Percentiles rank a stretch among this genome's conserved stretches.
These are phyloP conservation scores for Metopolophium dirhodum DNA, from an alignment of 1,140 invertebrate species.

Conservation along the genomic window DNA sequence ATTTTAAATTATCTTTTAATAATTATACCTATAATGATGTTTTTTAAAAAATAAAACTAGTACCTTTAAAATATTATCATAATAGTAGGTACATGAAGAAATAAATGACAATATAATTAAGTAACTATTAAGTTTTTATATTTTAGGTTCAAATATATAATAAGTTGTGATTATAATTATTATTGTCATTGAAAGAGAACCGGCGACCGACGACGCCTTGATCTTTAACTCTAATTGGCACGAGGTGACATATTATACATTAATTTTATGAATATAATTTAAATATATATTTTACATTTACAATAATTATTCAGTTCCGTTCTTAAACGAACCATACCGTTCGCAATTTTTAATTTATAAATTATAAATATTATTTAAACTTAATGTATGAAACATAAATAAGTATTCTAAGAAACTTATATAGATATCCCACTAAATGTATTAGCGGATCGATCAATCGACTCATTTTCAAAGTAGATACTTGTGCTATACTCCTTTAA, in stretches of 20 bases:
- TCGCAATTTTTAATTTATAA: background rate
- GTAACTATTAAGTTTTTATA: background rate
- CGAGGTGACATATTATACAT: background rate
- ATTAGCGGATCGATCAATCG: background rate
- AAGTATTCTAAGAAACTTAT: background rate
- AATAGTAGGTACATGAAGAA: background rate
- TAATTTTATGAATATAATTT: background rate
- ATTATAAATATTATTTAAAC: background rate
- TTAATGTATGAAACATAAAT: background rate
- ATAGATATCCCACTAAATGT: background rate
- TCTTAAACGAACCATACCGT: background rate
- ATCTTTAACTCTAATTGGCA: background rate
- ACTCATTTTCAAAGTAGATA: background rate
- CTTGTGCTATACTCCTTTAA: background rate
- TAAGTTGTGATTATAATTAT: background rate
- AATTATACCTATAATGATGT: background rate
- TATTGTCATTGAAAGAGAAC: conserved; percentile 10
- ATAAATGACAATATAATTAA: background rate
- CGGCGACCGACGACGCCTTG: background rate
- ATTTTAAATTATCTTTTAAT: background rate
- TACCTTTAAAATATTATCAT: background rate
- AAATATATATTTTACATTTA: background rate
- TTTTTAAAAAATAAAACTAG: background rate
- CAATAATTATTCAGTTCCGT: background rate
- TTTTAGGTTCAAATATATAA: background rate